Evolutionary conservation across 2,888 invertebrate genomes (phyloP).

Genomic region (Caenorhabditis sulstoni): DNA sequence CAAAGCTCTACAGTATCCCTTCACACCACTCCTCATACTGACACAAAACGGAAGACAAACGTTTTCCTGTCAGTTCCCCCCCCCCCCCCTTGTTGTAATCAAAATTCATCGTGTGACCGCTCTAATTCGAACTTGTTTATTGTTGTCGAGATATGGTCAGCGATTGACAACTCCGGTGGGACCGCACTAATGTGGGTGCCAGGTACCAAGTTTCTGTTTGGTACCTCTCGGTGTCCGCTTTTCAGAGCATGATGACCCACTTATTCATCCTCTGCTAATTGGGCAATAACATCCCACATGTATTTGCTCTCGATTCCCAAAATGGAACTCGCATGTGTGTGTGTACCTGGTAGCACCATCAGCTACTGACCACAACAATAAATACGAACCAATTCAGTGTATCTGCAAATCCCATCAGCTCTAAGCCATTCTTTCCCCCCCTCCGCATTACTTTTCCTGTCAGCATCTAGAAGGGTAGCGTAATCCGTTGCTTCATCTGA

Average conservation of each 20-base stretch:
- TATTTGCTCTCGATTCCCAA: slow-evolving; percentile 54
- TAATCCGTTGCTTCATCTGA: slow-evolving; percentile 40
- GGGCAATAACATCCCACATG: slow-evolving; percentile 34
- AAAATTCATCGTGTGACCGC: neutral
- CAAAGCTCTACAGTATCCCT: too few relatives aligned
- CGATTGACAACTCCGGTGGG: slow-evolving; percentile 11
- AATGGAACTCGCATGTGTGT: slow-evolving; percentile 39
- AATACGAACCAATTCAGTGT: slow-evolving; percentile 46
- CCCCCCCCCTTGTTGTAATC: too few relatives aligned
- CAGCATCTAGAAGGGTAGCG: slow-evolving; percentile 12
- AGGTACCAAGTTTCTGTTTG: neutral
- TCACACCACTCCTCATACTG: too few relatives aligned
- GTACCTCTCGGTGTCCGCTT: neutral
- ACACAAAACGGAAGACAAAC: too few relatives aligned
- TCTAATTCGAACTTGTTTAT: slow-evolving; percentile 25
- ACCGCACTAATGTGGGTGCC: slow-evolving; percentile 22
- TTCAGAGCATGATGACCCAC: neutral
- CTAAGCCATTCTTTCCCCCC: neutral
- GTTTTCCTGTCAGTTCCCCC: neutral
- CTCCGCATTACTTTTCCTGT: neutral
- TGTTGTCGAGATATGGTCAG: slow-evolving; percentile 16
- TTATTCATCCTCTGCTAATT: slow-evolving; percentile 39
- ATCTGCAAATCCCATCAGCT: slow-evolving; percentile 18
- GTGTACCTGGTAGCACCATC: slow-evolving; percentile 43
- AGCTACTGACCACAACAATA: slow-evolving; percentile 50